Base-by-base conservation (phyloP, 2,113 vertebrate species). In the Sigmodon hispidus region DNA sequence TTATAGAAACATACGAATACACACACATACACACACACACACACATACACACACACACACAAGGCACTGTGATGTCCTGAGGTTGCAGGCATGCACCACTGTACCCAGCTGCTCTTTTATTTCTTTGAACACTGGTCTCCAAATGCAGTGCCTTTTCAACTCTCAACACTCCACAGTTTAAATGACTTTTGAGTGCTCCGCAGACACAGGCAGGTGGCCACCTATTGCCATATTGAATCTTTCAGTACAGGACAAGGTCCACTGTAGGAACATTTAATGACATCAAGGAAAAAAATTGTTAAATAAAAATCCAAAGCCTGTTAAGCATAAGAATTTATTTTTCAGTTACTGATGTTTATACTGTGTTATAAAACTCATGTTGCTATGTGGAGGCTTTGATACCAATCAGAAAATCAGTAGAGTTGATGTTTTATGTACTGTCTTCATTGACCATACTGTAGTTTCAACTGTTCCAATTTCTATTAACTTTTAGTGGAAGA, bases 361-460 rank as follows among this genome's bases (percentile, higher is more conserved):
- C 24, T n/a, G 3, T 85, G 24, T 87, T 93, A 59, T 73, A 90
- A 93, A 92, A 67, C 48, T 55, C 17, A 69, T 40, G 88, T 94
- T 90, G 31, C 4, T 94, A 12, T 22, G 6, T 91, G n/a, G 72
- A 67, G 40, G 67, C 55, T 96, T 94, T 96, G 91, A 75, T 67
- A 21, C n/a, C 87, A 95, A 61, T 92, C 91, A 89, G 40, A 92
- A 36, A 94, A 63, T 88, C 69, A 95, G 75, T 31, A 40, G 87
- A 61, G 70, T 96, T 94, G 79, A 91, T 21, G 19, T 87, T 92
- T 94, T 92, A 93, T 92, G 57, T 67, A 57, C 93, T 96, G 75
- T 85, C 85, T 93, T 93, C 89, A 86, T 97, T 95, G 92, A 94
- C 76, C 76, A 57, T 52, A 86, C 48, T 79, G n/a, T 89, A 75